A percentile compares a stretch with the other conserved stretches of the same genome.
phyloP scores from a whole-genome alignment of 2,888 invertebrate genomes.

The Resseliella maxima region DNA sequence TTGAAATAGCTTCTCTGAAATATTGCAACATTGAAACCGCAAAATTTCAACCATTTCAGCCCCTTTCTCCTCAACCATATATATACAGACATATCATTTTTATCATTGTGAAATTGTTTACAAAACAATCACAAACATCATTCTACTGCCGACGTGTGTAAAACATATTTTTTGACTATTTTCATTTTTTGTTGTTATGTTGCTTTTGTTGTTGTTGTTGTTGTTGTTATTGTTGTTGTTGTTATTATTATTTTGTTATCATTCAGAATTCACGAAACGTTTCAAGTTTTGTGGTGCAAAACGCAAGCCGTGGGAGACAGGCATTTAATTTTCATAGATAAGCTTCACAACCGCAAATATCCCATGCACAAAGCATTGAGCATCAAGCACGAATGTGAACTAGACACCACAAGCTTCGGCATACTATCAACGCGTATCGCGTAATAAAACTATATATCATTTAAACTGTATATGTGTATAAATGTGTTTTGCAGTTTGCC shows the following conservation, averaged over 20 bases:
- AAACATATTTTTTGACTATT: constrained; percentile 30
- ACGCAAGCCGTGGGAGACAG: neutral
- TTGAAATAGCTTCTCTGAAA: neutral
- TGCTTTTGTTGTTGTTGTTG: neutral
- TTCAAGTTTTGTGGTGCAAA: neutral
- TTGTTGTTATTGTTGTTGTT: neutral
- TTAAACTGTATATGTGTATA: neutral
- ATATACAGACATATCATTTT: constrained; percentile 8
- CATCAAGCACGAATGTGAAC: neutral
- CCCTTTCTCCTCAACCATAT: neutral
- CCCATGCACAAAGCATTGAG: neutral
- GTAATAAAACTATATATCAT: constrained; percentile 55
- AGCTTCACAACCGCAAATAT: neutral
- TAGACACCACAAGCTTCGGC: neutral
- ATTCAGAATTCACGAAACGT: constrained; percentile 13
- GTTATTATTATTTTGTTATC: neutral
- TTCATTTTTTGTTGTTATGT: neutral
- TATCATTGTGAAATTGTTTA: constrained; percentile 25
- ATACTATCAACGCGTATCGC: constrained; percentile 42
- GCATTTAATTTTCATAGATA: constrained; percentile 55
- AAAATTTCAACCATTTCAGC: neutral
- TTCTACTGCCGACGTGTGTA: constrained; percentile 26
- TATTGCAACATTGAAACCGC: neutral
- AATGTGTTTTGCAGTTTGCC: neutral
- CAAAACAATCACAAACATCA: constrained; percentile 37